Percentiles rank a stretch among this genome's conserved stretches.
Evolutionary conservation across 1,140 invertebrate genomes (phyloP).

Genomic region (Cardiocondyla obscurior): DNA sequence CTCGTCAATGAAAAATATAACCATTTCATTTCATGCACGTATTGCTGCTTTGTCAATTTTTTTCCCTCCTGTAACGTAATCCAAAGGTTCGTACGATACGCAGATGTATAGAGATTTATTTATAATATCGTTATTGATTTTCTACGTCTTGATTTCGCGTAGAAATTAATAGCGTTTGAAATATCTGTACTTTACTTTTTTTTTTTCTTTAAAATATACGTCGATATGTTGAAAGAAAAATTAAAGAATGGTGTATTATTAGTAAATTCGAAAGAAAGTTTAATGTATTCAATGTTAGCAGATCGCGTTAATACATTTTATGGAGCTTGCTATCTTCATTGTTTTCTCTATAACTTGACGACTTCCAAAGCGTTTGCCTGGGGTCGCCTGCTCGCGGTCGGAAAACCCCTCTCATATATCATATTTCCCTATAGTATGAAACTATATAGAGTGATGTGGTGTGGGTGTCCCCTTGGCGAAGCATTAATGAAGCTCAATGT

Average conservation of each 20-base stretch:
- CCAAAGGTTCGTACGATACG: background rate
- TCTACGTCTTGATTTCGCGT: constrained; percentile 12
- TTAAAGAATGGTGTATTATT: background rate
- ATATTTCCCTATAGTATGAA: constrained; percentile 33
- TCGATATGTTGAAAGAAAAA: background rate
- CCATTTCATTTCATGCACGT: constrained; percentile 42
- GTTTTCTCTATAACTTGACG: constrained; percentile 1
- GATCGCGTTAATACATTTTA: constrained; percentile 22
- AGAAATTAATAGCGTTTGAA: constrained; percentile 10
- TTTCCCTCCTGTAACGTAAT: constrained; percentile 4
- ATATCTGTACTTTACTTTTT: background rate
- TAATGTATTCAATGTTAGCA: background rate
- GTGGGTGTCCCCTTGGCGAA: constrained; percentile 33
- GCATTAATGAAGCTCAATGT: constrained; percentile 44
- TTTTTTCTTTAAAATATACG: background rate
- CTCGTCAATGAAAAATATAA: constrained; percentile 62
- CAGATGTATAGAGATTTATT: constrained; percentile 17
- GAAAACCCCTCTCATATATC: constrained; percentile 26
- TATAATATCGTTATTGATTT: constrained; percentile 23
- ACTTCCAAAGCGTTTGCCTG: constrained; percentile 6
- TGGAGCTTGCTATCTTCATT: constrained; percentile 4
- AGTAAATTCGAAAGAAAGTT: constrained; percentile 1
- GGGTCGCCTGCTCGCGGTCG: constrained; percentile 11
- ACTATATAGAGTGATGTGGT: background rate
- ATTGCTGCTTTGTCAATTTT: constrained; percentile 11